These are phyloP conservation scores for Halisarca cf. caerulea DNA, from an alignment of 37 sponge, comb jelly and placozoan species.

Conservation along the genomic window DNA sequence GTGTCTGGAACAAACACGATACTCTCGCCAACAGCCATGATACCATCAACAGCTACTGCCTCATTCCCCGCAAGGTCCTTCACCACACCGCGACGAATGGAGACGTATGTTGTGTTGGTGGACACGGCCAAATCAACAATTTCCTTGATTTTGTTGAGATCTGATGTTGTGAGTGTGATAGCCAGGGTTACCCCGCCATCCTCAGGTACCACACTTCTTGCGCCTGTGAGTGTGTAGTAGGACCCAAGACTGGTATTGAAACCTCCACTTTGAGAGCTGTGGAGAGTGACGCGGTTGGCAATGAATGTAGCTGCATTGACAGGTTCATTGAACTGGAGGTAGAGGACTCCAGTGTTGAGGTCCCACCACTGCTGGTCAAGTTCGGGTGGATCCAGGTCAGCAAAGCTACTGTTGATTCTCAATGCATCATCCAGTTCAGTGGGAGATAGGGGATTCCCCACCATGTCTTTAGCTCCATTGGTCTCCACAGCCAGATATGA, in stretches of 20 bases:
- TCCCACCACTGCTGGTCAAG: constrained; percentile 48
- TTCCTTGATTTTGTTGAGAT: constrained; percentile 75
- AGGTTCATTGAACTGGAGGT: constrained; percentile 69
- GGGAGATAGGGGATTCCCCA: constrained; percentile 52
- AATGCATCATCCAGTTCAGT: constrained; percentile 32
- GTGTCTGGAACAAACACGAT: constrained; percentile 43
- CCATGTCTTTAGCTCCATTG: constrained; percentile 58
- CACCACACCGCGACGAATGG: constrained; percentile 61
- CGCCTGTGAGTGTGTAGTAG: constrained; percentile 57
- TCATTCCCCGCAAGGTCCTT: constrained; percentile 71
- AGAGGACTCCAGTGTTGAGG: constrained; percentile 57
- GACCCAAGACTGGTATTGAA: constrained; percentile 47
- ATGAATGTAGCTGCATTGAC: constrained; percentile 44
- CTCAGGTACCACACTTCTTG: not conserved
- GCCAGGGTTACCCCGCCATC: constrained; percentile 16
- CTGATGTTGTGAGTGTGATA: constrained; percentile 49
- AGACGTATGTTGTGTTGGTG: constrained; percentile 53
- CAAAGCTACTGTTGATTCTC: constrained; percentile 49
- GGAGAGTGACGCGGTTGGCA: constrained; percentile 49
- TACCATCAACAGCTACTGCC: constrained; percentile 46
- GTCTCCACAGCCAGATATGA: constrained; percentile 54
- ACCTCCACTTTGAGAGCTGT: constrained; percentile 34
- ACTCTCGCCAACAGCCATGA: constrained; percentile 18
- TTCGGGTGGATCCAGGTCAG: constrained; percentile 80
- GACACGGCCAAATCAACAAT: constrained; percentile 57